Percentiles rank a stretch among this genome's conserved stretches.
These are phyloP conservation scores for Rhabdophis nuchalis DNA, from an alignment of 2,797 vertebrate species.

Conservation along the genomic window DNA sequence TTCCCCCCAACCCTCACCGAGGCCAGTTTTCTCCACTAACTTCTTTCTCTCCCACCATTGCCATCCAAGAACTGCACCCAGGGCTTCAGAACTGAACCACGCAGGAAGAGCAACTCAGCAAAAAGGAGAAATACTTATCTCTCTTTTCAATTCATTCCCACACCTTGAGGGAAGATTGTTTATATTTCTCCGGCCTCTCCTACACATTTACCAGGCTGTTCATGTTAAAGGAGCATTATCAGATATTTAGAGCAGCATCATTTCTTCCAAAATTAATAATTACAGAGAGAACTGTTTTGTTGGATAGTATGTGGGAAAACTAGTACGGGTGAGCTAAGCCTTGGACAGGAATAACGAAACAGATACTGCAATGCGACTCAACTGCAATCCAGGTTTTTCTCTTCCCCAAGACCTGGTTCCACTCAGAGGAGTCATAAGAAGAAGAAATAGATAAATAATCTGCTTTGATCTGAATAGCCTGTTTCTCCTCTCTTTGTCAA, in stretches of 20 bases:
- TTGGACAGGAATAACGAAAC: background rate
- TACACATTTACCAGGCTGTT: conserved; percentile 41
- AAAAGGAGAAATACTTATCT: background rate
- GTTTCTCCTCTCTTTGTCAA: conserved; percentile 60
- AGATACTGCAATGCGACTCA: conserved; percentile 12
- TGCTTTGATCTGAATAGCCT: conserved; percentile 37
- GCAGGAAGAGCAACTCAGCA: background rate
- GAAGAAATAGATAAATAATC: conserved; percentile 47
- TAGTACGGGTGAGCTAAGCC: conserved; percentile 59
- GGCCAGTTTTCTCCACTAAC: background rate
- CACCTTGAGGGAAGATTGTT: conserved; percentile 17
- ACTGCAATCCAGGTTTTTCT: background rate
- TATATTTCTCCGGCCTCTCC: conserved; percentile 28
- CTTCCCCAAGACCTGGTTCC: conserved; percentile 50
- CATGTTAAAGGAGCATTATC: conserved; percentile 59
- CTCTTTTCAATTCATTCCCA: background rate
- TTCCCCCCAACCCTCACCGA: background rate
- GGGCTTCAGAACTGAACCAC: background rate
- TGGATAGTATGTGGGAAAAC: conserved; percentile 51
- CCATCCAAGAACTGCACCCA: background rate
- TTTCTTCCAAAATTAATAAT: conserved; percentile 65
- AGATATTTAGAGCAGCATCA: conserved; percentile 53
- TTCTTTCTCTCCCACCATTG: background rate
- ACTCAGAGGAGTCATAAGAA: background rate
- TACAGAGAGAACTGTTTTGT: conserved; percentile 72